Evolutionary conservation across 2,888 invertebrate genomes (phyloP).

Genomic region (Platycheirus rosarum): DNA sequence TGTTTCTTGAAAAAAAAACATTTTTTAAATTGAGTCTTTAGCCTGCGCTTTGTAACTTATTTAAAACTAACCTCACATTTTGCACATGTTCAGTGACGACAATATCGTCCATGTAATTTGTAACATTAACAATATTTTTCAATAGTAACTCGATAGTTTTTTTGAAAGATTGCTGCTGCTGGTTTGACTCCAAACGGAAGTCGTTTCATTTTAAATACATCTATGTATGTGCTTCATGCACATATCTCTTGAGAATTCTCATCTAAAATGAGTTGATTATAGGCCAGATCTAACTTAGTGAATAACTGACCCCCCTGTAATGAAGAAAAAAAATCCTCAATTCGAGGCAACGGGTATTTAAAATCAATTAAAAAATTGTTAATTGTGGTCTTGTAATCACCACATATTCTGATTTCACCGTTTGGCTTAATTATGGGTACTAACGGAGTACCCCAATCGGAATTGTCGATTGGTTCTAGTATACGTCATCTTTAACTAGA

Average conservation of each 20-base stretch:
- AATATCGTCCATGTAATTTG: constrained; percentile 3
- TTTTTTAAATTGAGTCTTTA: neutral
- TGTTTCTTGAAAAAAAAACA: neutral
- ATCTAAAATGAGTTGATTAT: constrained; percentile 8
- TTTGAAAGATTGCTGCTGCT: neutral
- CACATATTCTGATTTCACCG: constrained; percentile 7
- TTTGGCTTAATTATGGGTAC: constrained; percentile 6
- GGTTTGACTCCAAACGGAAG: neutral
- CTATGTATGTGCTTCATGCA: constrained; percentile 1
- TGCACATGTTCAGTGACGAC: constrained; percentile 1
- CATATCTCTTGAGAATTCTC: neutral
- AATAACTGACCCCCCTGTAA: constrained; percentile 11
- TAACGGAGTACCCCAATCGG: constrained; percentile 12
- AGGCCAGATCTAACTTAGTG: neutral
- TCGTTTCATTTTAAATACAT: constrained; percentile 6
- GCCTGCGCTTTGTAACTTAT: constrained; percentile 2
- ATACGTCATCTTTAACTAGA: neutral
- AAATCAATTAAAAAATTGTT: constrained; percentile 4
- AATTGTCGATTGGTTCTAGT: constrained; percentile 6
- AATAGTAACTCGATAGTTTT: neutral
- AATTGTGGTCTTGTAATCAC: constrained; percentile 2
- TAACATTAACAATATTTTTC: neutral
- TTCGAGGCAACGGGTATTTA: neutral
- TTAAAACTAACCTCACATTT: constrained; percentile 4
- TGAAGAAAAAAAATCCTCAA: constrained; percentile 6